Base-by-base conservation (phyloP, 2,888 invertebrate species). In the Margaritifera margaritifera region DNA sequence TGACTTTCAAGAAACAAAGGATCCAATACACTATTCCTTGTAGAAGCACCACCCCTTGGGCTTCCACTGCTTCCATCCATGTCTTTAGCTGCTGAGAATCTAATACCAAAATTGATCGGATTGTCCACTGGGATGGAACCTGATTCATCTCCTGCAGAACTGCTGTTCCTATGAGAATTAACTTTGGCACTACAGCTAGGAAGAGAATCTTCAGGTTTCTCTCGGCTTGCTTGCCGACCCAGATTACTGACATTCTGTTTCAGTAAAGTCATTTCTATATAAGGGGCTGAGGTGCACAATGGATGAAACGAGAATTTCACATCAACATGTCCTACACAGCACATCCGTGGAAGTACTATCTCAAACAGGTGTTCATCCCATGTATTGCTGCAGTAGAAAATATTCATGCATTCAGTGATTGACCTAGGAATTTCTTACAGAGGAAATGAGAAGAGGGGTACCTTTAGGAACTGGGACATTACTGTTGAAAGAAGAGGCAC, bases 341-440 rank as follows among this genome's bases (percentile, higher is more conserved):
- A 86, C 6, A 94, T 93, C 77, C 94, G 93, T 0, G 96, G 95
- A 66, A 97, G 89, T 0, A 96, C 95, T 11, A 97, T 91, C 89
- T 97, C 97, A 83, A 97, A 94, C 42, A 97, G 93, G 84, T 97
- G 97, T 87, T 97, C 97, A 86, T 96, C 96, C 95, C 96, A 96
- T 20, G 96, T 96, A 27, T 95, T 93, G 64, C 93, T 92, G 85
- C n/a, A 76, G 74, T 51, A 55, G 50, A 27, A 62, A 61, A 66
- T 5, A 56, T 6, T 25, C 56, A 56, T 22, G 42, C 15, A 42
- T 42, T 42, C 42, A 42, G 15, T 42, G 15, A 8, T 42, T 42
- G 11, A 42, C 42, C 15, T 42, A 42, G 24, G 24, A 25, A 27
- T 11, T 60, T 27, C 15, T 11, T 60, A n/a, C n/a, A 18, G 15